phyloP scores from a whole-genome alignment of 2,888 invertebrate genomes.

The Smittia aterrima region DNA sequence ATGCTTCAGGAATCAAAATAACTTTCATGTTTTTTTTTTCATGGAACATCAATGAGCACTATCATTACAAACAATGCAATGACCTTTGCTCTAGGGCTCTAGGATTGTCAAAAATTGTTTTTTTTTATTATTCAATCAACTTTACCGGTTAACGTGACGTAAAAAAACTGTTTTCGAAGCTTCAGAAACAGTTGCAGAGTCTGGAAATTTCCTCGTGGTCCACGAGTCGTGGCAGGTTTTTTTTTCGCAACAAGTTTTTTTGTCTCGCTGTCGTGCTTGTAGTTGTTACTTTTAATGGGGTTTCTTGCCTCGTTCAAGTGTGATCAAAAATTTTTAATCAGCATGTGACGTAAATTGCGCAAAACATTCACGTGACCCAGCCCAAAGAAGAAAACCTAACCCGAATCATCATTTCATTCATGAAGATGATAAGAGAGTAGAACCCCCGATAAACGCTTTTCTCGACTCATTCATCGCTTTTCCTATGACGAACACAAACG shows the following conservation, averaged over 20 bases:
- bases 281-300: not conserved
- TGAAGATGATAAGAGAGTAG: conserved; percentile 3
- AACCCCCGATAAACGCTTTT: not conserved
- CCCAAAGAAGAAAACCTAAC: not conserved
- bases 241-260: conserved; percentile 12
- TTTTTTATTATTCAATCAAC: no score
- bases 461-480: conserved; percentile 14
- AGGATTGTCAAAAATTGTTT: no score
- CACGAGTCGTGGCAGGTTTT: conserved; percentile 8
- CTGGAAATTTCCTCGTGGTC: conserved; percentile 6
- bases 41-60: no score
- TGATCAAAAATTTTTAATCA: not conserved
- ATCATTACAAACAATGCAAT: no score
- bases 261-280: not conserved
- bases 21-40: no score
- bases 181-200: not conserved
- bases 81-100: no score
- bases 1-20: no score
- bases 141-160: no score
- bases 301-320: not conserved
- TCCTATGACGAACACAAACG: not conserved
- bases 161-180: not conserved
- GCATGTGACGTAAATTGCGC: not conserved
- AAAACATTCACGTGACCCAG: not conserved
- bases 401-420: conserved; percentile 4